phyloP scores from a whole-genome alignment of 2,888 invertebrate species.

The Napeogenes inachia region DNA sequence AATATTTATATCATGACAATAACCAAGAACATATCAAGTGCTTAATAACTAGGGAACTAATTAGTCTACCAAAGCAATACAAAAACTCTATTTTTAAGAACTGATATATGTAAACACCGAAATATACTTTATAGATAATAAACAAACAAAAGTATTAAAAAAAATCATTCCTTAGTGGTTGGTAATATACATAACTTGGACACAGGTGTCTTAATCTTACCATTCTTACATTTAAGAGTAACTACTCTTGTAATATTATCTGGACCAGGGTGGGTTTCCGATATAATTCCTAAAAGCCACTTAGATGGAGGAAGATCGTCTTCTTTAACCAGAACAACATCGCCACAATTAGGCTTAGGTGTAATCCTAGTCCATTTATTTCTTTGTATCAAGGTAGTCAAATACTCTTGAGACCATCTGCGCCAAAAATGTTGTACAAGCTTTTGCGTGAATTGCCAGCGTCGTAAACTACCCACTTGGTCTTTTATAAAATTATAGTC shows the following conservation, averaged over 20 bases:
- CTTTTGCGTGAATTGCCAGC: constrained; percentile 4
- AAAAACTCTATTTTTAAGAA: not conserved
- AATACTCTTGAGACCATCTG: constrained; percentile 12
- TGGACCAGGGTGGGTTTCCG: constrained; percentile 15
- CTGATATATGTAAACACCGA: no score
- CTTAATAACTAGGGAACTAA: no score
- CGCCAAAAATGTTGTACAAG: constrained; percentile 8
- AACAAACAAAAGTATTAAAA: not conserved
- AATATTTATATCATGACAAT: no score
- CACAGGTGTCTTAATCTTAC: constrained; percentile 11
- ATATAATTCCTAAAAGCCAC: constrained; percentile 20
- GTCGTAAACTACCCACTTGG: not conserved
- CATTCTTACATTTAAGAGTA: constrained; percentile 11
- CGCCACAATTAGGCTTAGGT: constrained; percentile 12
- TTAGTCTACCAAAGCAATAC: not conserved
- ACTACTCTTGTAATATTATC: constrained; percentile 18
- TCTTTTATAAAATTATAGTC: not conserved
- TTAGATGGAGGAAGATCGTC: constrained; percentile 19
- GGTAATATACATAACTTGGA: constrained; percentile 19
- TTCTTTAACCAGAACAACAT: constrained; percentile 15
- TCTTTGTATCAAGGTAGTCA: constrained; percentile 10
- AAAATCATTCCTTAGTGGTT: not conserved
- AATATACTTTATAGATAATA: no score
- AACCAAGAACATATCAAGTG: not conserved
- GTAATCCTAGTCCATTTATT: constrained; percentile 5